Evolutionary conservation across 2,888 invertebrate genomes (phyloP), one percentile per base, ranked within the genome.

Genomic region (Acronicta aceris): DNA sequence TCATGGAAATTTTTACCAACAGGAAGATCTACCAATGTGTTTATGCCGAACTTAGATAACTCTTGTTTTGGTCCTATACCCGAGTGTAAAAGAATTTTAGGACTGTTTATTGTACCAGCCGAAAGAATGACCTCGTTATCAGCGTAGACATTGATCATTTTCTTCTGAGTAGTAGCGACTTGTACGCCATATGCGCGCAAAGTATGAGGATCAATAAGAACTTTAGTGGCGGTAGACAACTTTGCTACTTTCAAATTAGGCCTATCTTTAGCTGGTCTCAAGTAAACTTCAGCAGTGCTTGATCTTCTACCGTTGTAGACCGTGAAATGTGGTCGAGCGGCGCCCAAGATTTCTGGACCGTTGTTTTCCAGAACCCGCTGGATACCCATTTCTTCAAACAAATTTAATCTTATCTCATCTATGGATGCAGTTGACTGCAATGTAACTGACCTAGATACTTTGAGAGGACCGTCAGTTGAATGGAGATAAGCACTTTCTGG

Each of bases 1-100:
- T 93, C 93, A 16, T 91, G 91, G 54, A 93, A 79, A 74, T 92
- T 89, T 74, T 84, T 82, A 0, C 93, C 93, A 2, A 93, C 93
- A 0, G 93, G 93, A 49, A 93, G 85, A 66, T 93, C 82, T 0
- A 79, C 76, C 5, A 91, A 38, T 0, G 84, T 71, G 8, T 83
- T 54, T 41, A 93, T 91, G 8, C 82, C 72, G 13, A 85, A 71
- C 63, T 78, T 85, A 8, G 67, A 55, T 30, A 93, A 73, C 46
- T 88, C 84, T 33, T 86, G 78, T 57, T 60, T 59, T 1, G 92
- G 93, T 0, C 93, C 93, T 55, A 93, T 81, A 0, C 93, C 93
- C 27, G 94, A 92, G 0, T 92, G 78, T 87, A 93, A 86, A 51
- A 93, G 74, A 45, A 93, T 78, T 74, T 93, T 91, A 5, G 93